Evolutionary conservation across 1,140 invertebrate species (phyloP).

Genomic region (Asbolus verrucosus): DNA sequence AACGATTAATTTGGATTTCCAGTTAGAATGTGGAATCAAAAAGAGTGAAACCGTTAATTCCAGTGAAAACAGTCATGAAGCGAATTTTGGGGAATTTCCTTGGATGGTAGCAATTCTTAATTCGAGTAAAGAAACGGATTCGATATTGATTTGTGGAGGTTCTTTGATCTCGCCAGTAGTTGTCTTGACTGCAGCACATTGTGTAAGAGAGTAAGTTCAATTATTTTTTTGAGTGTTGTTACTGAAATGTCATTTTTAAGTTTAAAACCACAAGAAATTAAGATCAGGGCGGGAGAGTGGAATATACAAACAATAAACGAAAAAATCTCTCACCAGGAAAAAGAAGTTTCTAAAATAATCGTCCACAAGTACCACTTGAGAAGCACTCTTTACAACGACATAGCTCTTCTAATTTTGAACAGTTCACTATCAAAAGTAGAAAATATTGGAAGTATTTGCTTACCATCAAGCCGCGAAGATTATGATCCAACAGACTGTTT

Average conservation of each 20-base stretch:
- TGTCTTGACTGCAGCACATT: slow-evolving; percentile 67
- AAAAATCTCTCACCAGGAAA: slow-evolving; percentile 71
- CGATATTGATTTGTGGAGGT: slow-evolving; percentile 39
- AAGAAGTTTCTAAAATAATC: slow-evolving; percentile 63
- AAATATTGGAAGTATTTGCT: slow-evolving; percentile 77
- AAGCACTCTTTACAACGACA: slow-evolving; percentile 72
- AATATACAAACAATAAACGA: slow-evolving; percentile 76
- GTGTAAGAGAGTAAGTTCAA: slow-evolving; percentile 69
- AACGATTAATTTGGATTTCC: slow-evolving; percentile 4
- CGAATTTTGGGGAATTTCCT: slow-evolving; percentile 71
- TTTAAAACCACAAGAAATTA: slow-evolving; percentile 64
- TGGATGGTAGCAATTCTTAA: slow-evolving; percentile 69
- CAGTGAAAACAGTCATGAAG: too few species aligned
- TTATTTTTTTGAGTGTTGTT: neutral
- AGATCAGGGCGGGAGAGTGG: slow-evolving; percentile 77
- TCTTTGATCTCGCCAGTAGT: slow-evolving; percentile 67
- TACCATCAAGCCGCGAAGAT: slow-evolving; percentile 60
- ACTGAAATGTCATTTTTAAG: neutral
- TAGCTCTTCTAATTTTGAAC: slow-evolving; percentile 73
- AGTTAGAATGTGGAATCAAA: neutral
- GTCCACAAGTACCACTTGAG: slow-evolving; percentile 63
- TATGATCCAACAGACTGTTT: neutral
- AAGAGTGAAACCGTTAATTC: neutral
- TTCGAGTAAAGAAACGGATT: slow-evolving; percentile 44
- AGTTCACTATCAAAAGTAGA: slow-evolving; percentile 68